Evolutionary conservation across 2,113 vertebrate genomes (phyloP), one percentile per base, ranked within the genome.

Genomic region (Butastur rufipennis): DNA sequence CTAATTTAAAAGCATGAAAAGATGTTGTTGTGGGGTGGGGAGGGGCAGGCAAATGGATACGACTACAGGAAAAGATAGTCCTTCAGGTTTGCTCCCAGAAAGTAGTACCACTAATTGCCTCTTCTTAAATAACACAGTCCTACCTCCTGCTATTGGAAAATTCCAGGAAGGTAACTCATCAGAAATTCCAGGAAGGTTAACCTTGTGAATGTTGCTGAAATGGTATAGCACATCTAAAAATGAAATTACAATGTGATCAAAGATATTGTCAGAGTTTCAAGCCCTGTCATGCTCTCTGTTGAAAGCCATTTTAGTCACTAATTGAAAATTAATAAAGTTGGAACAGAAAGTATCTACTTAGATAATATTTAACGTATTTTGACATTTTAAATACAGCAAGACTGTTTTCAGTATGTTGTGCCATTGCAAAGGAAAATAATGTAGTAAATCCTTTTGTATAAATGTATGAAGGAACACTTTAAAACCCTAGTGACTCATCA

Each of bases 1-100:
- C 31, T 42, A 43, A 59, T 62, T 58, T 36, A 38, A 55, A 79
- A 48, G 36, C 27, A 52, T 80, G n/a, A 72, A 85, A 74, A 52
- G 23, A 53, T 8, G 23, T 9, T 17, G 16, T 29, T 13, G 16
- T 5, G 23, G 36, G 13, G 20, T 1, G 26, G 6, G 11, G 17
- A 53, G 20, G 14, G 20, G 3, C 42, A 71, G 47, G 4, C 18
- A 58, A 10, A 62, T 0, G 7, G 53, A 22, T 11, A 27, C 4
- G 40, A 73, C n/a, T 65, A 19, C 42, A 26, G 29, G 42, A 36
- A 52, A 84, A 48, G 16, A n/a, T 13, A 43, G 10, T 1, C 3
- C 50, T 85, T 88, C 21, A 42, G 17, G 13, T 62, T 42, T 90
- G 16, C 25, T 85, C 47, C 36, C 15, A 29, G 52, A 66, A 79